Conservation (phyloP, 2,113 vertebrate genomes). For the Hepsetus odoe region DNA sequence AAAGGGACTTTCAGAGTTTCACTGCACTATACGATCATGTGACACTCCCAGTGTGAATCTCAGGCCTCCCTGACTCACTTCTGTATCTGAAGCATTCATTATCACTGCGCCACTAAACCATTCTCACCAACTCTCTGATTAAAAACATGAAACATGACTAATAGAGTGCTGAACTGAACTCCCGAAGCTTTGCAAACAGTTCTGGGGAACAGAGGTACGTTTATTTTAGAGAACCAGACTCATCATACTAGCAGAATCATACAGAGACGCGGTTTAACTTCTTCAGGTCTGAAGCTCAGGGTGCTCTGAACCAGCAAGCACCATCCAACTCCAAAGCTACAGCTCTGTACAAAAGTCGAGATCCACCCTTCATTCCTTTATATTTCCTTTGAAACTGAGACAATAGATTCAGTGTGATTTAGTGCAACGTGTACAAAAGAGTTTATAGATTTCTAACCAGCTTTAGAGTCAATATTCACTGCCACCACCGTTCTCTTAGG, state of each 20-base stretch:
- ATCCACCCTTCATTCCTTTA: too few relatives aligned
- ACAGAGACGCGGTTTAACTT: not conserved
- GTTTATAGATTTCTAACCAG: too few relatives aligned
- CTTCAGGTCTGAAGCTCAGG: not conserved
- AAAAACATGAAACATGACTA: constrained; percentile 1
- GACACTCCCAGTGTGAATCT: not conserved
- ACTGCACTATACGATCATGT: not conserved
- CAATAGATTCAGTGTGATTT: too few relatives aligned
- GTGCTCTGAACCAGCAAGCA: too few relatives aligned
- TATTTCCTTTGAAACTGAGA: too few relatives aligned
- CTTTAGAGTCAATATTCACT: too few relatives aligned
- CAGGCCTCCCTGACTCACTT: not conserved
- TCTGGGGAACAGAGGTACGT: not conserved
- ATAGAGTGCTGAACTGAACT: not conserved
- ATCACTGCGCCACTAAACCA: not conserved
- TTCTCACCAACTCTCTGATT: not conserved
- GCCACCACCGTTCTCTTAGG: too few relatives aligned
- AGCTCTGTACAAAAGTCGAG: too few relatives aligned
- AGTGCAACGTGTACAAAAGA: too few relatives aligned
- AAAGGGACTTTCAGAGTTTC: constrained; percentile 18
- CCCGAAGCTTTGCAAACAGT: not conserved
- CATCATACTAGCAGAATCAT: not conserved
- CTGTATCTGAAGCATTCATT: not conserved
- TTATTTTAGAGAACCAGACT: not conserved
- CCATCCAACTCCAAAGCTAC: too few relatives aligned